These are phyloP conservation scores for Taxidea taxus DNA, from an alignment of 2,113 vertebrate genomes.

Conservation along the genomic window DNA sequence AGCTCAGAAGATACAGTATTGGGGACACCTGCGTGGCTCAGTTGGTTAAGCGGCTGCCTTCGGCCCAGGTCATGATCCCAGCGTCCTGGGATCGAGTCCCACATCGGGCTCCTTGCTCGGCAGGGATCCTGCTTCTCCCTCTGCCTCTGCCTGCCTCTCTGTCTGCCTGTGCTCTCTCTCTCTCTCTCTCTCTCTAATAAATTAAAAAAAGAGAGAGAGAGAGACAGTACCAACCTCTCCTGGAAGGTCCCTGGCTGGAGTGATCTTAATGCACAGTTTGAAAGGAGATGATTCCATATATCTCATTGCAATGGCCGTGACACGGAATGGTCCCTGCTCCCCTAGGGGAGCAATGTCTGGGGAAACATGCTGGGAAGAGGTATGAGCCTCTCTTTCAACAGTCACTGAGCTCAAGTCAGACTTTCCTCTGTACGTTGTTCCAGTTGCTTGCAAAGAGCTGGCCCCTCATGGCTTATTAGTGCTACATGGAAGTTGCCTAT, in stretches of 20 bases:
- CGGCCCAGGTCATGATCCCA: too few species aligned
- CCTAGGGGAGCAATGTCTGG: not conserved
- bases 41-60: too few species aligned
- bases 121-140: too few species aligned
- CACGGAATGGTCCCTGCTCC: accelerated
- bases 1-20: not conserved
- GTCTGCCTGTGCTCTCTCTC: too few species aligned
- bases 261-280: not conserved
- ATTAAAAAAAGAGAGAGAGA: too few species aligned
- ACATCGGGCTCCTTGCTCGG: too few species aligned
- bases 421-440: not conserved
- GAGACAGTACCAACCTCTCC: not conserved
- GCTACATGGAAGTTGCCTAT: not conserved
- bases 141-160: too few species aligned
- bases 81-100: too few species aligned
- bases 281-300: not conserved
- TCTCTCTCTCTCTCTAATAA: too few species aligned
- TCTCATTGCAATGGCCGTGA: not conserved
- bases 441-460: not conserved
- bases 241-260: not conserved
- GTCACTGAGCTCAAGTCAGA: not conserved
- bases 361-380: not conserved
- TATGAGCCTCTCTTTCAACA: not conserved
- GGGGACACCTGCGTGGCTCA: too few species aligned
- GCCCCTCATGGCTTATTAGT: not conserved